Evolutionary conservation across 2,888 invertebrate genomes (phyloP).

Genomic region (Cryptus viduatorius): DNA sequence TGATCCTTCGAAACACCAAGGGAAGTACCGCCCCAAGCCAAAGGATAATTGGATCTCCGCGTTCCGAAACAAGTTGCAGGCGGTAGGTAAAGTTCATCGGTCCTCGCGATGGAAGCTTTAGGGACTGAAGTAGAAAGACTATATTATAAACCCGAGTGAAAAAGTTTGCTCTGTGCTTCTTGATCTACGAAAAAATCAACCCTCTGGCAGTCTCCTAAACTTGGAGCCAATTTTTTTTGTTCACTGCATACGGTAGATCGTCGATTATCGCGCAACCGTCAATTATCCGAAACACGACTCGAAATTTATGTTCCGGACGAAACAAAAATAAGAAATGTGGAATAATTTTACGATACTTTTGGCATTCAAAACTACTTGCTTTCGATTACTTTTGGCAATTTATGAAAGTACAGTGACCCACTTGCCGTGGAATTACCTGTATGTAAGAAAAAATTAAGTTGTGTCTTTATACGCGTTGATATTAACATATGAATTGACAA

Average conservation of each 20-base stretch:
- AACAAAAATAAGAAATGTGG: background rate
- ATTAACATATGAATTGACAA: slow-evolving; percentile 12
- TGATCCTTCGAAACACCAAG: slow-evolving; percentile 33
- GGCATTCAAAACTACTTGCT: background rate
- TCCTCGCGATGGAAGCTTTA: background rate
- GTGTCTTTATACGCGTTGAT: background rate
- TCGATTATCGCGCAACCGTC: background rate
- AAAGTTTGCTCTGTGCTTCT: background rate
- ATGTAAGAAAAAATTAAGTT: background rate
- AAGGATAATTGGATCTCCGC: slow-evolving; percentile 56
- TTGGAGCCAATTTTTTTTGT: background rate
- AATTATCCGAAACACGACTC: background rate
- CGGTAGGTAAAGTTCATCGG: slow-evolving; percentile 41
- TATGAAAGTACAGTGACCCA: background rate
- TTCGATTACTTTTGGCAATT: background rate
- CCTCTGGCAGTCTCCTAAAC: background rate
- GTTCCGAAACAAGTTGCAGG: background rate
- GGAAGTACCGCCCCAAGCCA: slow-evolving; percentile 28
- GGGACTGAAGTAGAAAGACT: slow-evolving; percentile 17
- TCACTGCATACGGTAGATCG: background rate
- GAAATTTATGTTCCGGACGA: background rate
- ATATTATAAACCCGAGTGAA: slow-evolving; percentile 8
- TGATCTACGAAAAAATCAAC: slow-evolving; percentile 1
- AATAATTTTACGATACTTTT: too few relatives aligned
- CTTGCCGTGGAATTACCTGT: background rate